Evolutionary conservation across 2,797 vertebrate species (phyloP).

Genomic region (Hylomyscus alleni): DNA sequence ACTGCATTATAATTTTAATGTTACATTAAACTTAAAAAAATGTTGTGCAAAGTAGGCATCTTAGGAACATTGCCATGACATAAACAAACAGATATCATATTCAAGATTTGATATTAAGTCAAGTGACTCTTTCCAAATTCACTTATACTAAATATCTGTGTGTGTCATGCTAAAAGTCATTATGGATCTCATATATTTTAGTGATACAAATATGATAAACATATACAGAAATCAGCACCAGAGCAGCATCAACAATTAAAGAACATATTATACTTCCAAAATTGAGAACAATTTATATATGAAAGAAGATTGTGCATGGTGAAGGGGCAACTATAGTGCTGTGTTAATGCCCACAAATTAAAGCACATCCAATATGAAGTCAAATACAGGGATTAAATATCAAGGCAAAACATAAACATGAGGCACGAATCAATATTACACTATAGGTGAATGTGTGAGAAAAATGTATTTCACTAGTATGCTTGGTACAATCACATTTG

Average conservation of each 20-base stretch:
- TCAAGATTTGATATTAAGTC: not conserved
- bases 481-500: not conserved
- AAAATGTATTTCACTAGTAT: not conserved
- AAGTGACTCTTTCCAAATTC: not conserved
- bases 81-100: not conserved
- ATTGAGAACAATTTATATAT: not conserved
- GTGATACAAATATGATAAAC: not conserved
- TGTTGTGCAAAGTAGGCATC: not conserved
- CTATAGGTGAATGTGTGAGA: not conserved
- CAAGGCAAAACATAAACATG: not conserved
- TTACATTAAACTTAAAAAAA: not conserved
- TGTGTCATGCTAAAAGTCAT: not conserved
- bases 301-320: not conserved
- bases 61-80: not conserved
- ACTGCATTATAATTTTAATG: not conserved
- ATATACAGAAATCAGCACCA: not conserved
- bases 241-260: not conserved
- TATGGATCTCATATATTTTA: not conserved
- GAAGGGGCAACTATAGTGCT: not conserved
- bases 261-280: not conserved
- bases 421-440: not conserved
- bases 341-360: not conserved
- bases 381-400: not conserved
- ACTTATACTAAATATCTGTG: not conserved
- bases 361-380: not conserved